Percentiles rank a stretch among this genome's conserved stretches.
These are phyloP conservation scores for Maniola hyperantus DNA, from an alignment of 2,888 invertebrate genomes.

Conservation along the genomic window DNA sequence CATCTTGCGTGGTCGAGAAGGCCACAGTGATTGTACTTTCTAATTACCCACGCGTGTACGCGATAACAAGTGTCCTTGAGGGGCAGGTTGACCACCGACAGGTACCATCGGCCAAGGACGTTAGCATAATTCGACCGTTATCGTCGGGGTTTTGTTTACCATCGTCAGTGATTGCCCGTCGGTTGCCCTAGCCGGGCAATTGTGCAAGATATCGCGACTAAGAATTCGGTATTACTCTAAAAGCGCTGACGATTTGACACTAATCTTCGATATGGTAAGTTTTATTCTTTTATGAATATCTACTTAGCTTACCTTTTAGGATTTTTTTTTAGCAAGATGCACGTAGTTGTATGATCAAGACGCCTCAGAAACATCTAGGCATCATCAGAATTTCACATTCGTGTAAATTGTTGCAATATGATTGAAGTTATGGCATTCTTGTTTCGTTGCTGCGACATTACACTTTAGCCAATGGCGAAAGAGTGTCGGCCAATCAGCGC, in stretches of 20 bases:
- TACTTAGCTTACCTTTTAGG: no score
- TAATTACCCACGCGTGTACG: constrained; percentile 69
- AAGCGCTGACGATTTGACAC: constrained; percentile 65
- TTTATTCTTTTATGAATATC: not conserved
- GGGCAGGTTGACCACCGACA: constrained; percentile 49
- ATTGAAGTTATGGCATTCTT: no score
- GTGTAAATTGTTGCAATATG: no score
- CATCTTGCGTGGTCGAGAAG: constrained; percentile 25
- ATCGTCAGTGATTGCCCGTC: constrained; percentile 64
- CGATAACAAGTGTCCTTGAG: constrained; percentile 70
- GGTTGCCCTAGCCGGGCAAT: constrained; percentile 51
- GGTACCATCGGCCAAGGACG: constrained; percentile 71
- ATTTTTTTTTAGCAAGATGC: no score
- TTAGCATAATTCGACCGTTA: constrained; percentile 61
- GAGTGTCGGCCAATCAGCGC: no score
- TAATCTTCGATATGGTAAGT: constrained; percentile 71
- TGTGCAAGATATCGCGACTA: constrained; percentile 67
- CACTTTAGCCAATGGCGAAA: no score
- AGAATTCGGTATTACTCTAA: constrained; percentile 67
- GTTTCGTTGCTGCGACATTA: no score
- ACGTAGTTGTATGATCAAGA: no score
- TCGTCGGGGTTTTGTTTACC: constrained; percentile 57
- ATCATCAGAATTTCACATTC: no score
- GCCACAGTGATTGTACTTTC: constrained; percentile 38
- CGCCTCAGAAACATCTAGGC: no score